Evolutionary conservation across 2,113 vertebrate genomes (phyloP), one percentile per base, ranked within the genome.

Genomic region (Marmota monax): DNA sequence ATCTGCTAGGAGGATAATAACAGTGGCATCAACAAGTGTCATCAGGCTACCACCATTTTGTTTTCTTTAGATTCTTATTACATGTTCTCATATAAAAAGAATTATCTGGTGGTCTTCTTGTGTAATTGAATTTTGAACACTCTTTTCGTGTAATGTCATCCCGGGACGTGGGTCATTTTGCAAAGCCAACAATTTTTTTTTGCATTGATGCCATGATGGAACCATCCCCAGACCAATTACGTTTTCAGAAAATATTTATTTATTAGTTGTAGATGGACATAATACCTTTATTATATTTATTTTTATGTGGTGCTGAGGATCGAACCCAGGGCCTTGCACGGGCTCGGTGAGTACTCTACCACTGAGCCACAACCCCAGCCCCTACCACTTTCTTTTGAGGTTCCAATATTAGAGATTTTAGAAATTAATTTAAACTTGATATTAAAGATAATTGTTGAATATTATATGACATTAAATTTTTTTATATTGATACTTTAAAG

Each of bases 61-160:
- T 99, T 99, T 99, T 99, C 99, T 99, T 99, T 99, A 99, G 99
- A 98, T 99, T 99, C 99, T 99, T 99, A 99, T 99, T 99, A 99
- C 99, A 99, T 12, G 99, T 99, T 99, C 99, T 99, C 99, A 99
- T 99, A 98, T 99, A 99, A 99, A 99, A 99, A 84, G 99, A 99
- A 98, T 99, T 99, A 99, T 99, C 99, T 97, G 99, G 99, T 98
- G 99, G 99, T 98, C 99, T 99, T 98, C 99, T 99, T 58, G 20
- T 22, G 1, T 58, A 58, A 58, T 58, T 58, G 56, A 58, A 58
- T 58, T 58, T 58, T 58, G 56, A 58, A 58, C 20, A 58, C 56
- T 51, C 48, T 58, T 20, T 58, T 58, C 56, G 7, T 58, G 6
- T 58, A 58, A 58, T 20, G 20, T 22, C 20, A 22, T 58, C 20